Conservation (phyloP, 2,113 vertebrate genomes). For the Tonatia bakeri region DNA sequence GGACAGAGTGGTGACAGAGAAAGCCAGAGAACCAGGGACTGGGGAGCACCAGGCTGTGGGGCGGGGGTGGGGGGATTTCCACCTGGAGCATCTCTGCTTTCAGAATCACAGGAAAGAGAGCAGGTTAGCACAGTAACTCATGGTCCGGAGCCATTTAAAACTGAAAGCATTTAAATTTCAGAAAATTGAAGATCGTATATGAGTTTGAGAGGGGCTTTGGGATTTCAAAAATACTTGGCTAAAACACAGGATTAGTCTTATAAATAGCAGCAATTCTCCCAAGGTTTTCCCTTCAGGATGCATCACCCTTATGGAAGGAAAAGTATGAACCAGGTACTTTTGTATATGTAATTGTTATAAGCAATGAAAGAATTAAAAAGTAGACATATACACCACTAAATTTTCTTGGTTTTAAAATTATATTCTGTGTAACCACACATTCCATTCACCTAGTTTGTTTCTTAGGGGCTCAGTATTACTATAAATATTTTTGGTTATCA, state of each 20-base stretch:
- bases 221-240: neutral
- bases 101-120: neutral
- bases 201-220: neutral
- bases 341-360: neutral
- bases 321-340: neutral
- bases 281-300: neutral
- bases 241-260: neutral
- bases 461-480: neutral
- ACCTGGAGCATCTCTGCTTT: neutral
- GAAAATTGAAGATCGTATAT: neutral
- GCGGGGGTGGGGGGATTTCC: no score
- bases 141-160: neutral
- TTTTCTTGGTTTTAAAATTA: constrained; percentile 2
- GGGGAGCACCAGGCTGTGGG: neutral
- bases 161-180: neutral
- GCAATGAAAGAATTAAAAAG: neutral
- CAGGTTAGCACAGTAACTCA: neutral
- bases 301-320: neutral
- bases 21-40: neutral
- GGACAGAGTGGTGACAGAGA: neutral
- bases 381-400: neutral
- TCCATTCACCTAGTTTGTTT: neutral
- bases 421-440: neutral
- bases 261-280: neutral
- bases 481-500: neutral